Conservation (phyloP, 2,797 vertebrate species). For the Acanthurus leucopareius region DNA sequence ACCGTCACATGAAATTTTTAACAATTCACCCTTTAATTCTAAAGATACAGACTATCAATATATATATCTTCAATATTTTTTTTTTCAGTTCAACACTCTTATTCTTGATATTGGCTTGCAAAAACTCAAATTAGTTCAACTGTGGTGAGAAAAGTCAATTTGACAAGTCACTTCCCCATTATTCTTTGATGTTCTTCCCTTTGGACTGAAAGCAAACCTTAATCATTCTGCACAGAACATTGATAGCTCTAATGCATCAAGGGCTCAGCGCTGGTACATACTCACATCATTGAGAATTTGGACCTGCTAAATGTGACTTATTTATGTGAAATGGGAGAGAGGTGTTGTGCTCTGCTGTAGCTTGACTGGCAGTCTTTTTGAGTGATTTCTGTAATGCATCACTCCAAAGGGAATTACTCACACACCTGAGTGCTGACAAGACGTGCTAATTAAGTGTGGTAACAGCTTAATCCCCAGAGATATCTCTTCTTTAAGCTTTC, state of each 20-base stretch:
- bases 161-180: conserved; percentile 35
- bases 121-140: conserved; percentile 3
- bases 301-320: conserved; percentile 42
- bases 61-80: background rate
- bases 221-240: conserved; percentile 54
- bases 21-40: conserved; percentile 1
- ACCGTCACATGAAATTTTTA: background rate
- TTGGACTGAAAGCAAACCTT: conserved; percentile 38
- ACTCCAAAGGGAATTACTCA: conserved; percentile 47
- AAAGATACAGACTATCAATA: conserved; percentile 1
- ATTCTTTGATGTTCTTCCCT: conserved; percentile 50
- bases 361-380: conserved; percentile 48
- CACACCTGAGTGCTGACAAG: conserved; percentile 54
- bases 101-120: background rate
- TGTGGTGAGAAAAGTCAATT: conserved; percentile 30
- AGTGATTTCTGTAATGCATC: conserved; percentile 48
- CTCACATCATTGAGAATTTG: conserved; percentile 13
- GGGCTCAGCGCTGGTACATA: conserved; percentile 16
- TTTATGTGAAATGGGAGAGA: conserved; percentile 45
- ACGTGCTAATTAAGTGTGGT: conserved; percentile 75
- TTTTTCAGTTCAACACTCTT: background rate
- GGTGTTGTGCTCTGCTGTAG: conserved; percentile 18
- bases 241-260: conserved; percentile 50
- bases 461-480: conserved; percentile 59
- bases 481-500: conserved; percentile 6